Percentiles rank a stretch among this genome's conserved stretches.
Conservation (phyloP, 2,113 vertebrate species). For the Gobio gobio region DNA sequence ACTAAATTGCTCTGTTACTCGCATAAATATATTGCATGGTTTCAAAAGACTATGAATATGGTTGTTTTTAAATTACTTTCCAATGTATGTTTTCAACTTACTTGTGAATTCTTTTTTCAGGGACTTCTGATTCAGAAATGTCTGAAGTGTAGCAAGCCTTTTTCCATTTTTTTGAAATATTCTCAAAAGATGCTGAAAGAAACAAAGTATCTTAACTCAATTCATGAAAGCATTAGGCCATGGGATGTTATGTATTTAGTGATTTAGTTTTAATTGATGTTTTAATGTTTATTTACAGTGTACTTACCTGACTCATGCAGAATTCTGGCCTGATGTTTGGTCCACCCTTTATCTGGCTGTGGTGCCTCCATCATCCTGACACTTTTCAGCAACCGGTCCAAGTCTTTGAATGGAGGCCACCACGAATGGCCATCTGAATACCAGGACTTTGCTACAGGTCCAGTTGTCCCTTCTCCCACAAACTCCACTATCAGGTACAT, state of each 20-base stretch:
- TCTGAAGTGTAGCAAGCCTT: too few relatives aligned
- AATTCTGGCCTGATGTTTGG: neutral
- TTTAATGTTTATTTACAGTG: conserved; percentile 1
- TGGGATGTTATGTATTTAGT: neutral
- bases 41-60: too few relatives aligned
- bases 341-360: neutral
- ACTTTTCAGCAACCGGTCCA: neutral
- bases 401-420: neutral
- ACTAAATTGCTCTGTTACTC: too few relatives aligned
- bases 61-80: too few relatives aligned
- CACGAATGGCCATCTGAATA: neutral
- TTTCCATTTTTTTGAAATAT: neutral
- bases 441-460: neutral
- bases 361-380: neutral
- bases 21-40: too few relatives aligned
- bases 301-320: neutral
- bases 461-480: too few relatives aligned
- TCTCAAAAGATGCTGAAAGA: neutral
- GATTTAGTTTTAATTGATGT: neutral
- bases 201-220: neutral
- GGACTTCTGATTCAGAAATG: too few relatives aligned
- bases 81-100: neutral
- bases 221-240: neutral
- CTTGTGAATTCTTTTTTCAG: neutral
- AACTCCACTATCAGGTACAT: too few relatives aligned